Evolutionary conservation across 2,888 invertebrate genomes (phyloP).

Genomic region (Hypselothyrea guttata): DNA sequence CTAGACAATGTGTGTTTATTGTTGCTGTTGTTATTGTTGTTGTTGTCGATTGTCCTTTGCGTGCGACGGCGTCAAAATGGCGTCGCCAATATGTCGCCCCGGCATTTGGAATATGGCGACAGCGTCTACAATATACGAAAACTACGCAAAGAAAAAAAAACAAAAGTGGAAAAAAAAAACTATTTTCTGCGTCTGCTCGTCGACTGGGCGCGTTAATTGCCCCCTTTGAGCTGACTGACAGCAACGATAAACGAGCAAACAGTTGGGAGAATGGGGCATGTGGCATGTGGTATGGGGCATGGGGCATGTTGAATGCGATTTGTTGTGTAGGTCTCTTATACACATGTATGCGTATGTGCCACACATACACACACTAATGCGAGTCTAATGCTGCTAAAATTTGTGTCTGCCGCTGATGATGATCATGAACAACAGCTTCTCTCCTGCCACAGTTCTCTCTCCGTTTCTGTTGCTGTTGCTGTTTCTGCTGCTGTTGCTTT

Average conservation of each 20-base stretch:
- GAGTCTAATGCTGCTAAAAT: conserved; percentile 65
- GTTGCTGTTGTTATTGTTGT: conserved; percentile 28
- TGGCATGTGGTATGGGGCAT: conserved; percentile 15
- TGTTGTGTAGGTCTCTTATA: conserved; percentile 28
- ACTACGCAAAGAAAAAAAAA: conserved; percentile 31
- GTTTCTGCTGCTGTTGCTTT: conserved; percentile 2
- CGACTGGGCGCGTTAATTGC: conserved; percentile 69
- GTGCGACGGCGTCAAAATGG: conserved; percentile 74
- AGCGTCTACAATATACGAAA: conserved; percentile 36
- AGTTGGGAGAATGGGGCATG: conserved; percentile 48
- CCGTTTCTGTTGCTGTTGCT: neutral
- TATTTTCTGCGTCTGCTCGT: conserved; percentile 21
- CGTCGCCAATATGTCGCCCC: conserved; percentile 80
- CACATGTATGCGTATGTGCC: no score
- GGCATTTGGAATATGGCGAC: conserved; percentile 57
- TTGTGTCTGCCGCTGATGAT: conserved; percentile 31
- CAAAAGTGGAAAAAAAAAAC: conserved; percentile 15
- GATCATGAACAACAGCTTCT: conserved; percentile 3
- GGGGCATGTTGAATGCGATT: conserved; percentile 20
- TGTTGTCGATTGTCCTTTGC: conserved; percentile 62
- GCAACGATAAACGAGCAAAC: conserved; percentile 74
- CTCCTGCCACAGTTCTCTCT: conserved; percentile 2
- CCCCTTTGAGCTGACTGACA: conserved; percentile 75
- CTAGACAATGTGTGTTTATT: conserved; percentile 20
- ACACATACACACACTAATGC: conserved; percentile 42